phyloP scores from a whole-genome alignment of 2,113 vertebrate species.

The Otis tarda region DNA sequence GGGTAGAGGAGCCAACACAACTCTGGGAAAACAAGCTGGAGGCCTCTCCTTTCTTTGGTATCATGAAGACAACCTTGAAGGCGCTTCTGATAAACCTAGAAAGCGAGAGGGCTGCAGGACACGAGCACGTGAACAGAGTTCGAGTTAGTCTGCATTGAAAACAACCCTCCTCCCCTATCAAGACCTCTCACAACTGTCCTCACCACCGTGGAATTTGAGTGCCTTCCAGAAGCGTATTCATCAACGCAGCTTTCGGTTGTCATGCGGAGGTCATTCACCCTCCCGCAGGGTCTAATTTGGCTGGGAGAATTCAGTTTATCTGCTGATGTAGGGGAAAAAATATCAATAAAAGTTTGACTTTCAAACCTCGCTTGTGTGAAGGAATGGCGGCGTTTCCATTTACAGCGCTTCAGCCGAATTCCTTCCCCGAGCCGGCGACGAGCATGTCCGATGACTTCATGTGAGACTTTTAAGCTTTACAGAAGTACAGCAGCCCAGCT shows the following conservation, averaged over 20 bases:
- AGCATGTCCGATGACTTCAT: neutral
- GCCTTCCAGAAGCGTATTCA: constrained; percentile 29
- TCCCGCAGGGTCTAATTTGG: neutral
- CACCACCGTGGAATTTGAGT: constrained; percentile 17
- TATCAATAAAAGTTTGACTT: constrained; percentile 15
- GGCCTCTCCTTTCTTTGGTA: neutral
- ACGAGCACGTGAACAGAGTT: fast-evolving
- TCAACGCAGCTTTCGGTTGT: constrained; percentile 19
- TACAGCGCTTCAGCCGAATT: neutral
- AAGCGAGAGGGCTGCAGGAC: neutral
- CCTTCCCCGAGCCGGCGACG: fast-evolving
- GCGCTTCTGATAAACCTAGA: neutral
- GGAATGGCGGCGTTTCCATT: neutral
- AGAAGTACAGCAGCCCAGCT: neutral
- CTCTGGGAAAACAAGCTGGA: neutral
- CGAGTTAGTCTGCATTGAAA: fast-evolving
- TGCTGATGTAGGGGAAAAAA: constrained; percentile 9
- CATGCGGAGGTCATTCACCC: neutral
- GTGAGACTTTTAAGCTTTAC: neutral
- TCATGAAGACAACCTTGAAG: fast-evolving
- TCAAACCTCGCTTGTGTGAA: neutral
- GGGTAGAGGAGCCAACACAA: neutral
- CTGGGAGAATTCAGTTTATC: neutral
- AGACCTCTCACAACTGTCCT: neutral
- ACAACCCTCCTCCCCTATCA: neutral